Base-by-base conservation (phyloP, 2,797 vertebrate genomes). In the Artibeus lituratus region DNA sequence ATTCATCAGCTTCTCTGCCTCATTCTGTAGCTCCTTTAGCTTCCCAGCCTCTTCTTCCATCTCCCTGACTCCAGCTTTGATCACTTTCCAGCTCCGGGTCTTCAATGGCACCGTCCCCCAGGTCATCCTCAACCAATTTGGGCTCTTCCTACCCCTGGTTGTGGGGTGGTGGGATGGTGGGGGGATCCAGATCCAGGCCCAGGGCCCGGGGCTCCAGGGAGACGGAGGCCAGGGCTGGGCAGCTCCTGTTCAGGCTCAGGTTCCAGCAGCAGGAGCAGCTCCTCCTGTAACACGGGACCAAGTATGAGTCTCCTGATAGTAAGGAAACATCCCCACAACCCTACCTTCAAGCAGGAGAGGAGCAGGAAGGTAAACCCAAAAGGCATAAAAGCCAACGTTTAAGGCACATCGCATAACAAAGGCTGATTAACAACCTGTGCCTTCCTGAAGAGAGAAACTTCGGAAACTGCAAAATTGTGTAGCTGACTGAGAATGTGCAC, bases 11-110 rank as follows among this genome's bases (percentile, higher is more conserved):
- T 99, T 99, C 98, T 99, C 99, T 97, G 99, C 99, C 98, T 99
- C 99, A 97, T 99, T 99, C 98, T 99, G 99, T 82, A 99, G 98
- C 98, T 99, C 99, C 97, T 99, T 99, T 96, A 99, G 98, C 97
- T 99, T 99, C 98, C 99, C 99, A 7, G 99, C 99, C 98, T 99
- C 99, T 98, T 99, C 99, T 98, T 99, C 99, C 99, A 99, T 99
- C 98, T 99, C 99, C 98, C 99, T 98, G 80, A 99, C 99, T 85
- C 99, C 98, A 85, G 99, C 99, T 99, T 99, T 99, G 98, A 99
- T 99, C 67, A 99, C 99, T 98, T 99, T 29, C 99, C 98, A 99
- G 99, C 98, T 99, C 99, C 98, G 99, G 99, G 97, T 99, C 99
- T 97, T 99, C 99, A 92, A 99, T 99, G 65, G 99, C 98, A 98